Conservation (phyloP, 1,140 invertebrate genomes). For the Caenorhabditis remanei region DNA sequence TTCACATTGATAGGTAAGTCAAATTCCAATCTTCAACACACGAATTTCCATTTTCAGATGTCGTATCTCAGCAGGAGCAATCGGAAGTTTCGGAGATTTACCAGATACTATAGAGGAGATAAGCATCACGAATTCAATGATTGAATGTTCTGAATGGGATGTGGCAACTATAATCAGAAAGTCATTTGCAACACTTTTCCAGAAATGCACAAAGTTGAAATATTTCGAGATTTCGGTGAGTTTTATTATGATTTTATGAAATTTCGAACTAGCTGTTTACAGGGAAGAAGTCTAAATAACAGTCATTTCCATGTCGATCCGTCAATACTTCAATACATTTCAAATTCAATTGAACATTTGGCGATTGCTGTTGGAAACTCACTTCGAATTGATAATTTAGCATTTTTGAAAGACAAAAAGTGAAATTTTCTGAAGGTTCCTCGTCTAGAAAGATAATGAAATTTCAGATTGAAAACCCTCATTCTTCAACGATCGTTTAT, state of each 20-base stretch:
- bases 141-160: slow-evolving; percentile 39
- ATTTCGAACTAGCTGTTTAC: background rate
- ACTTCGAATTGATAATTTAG: background rate
- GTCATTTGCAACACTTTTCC: slow-evolving; percentile 1
- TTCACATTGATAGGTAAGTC: slow-evolving; percentile 14
- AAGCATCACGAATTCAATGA: slow-evolving; percentile 44
- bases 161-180: slow-evolving; percentile 26
- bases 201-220: slow-evolving; percentile 16
- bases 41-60: background rate
- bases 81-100: slow-evolving; percentile 43
- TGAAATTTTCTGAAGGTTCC: background rate
- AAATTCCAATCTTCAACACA: background rate
- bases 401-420: slow-evolving; percentile 34
- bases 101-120: slow-evolving; percentile 28
- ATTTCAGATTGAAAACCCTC: slow-evolving; percentile 22
- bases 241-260: background rate
- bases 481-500: slow-evolving; percentile 39
- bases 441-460: background rate
- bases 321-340: slow-evolving; percentile 5
- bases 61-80: slow-evolving; percentile 20
- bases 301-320: slow-evolving; percentile 41
- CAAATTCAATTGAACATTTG: slow-evolving; percentile 32
- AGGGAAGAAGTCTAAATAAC: slow-evolving; percentile 17
- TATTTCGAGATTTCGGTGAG: slow-evolving; percentile 17
- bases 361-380: slow-evolving; percentile 41